Percentiles rank a stretch among this genome's conserved stretches.
phyloP scores from a whole-genome alignment of 2,888 invertebrate species.

The Gasteruption jaculator region DNA sequence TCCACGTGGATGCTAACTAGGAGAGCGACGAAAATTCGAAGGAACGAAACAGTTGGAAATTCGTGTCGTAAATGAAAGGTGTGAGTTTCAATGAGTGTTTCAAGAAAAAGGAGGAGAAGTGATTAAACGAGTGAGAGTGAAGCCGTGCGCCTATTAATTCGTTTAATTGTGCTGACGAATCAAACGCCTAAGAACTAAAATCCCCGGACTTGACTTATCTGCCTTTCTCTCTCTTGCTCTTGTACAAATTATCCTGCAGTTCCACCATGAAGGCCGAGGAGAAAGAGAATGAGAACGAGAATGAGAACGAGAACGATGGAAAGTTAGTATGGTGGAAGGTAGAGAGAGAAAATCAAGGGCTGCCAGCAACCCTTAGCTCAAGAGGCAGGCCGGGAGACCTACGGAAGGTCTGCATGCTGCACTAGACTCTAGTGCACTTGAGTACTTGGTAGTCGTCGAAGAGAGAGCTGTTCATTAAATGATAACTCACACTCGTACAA shows the following conservation, averaged over 20 bases:
- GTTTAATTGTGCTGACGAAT: slow-evolving; percentile 48
- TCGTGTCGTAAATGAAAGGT: no score
- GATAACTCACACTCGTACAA: slow-evolving; percentile 40
- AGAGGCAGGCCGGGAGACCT: slow-evolving; percentile 34
- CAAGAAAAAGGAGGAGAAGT: background rate
- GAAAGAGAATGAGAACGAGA: slow-evolving; percentile 11
- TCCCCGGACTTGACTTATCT: slow-evolving; percentile 16
- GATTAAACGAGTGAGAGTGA: slow-evolving; percentile 20
- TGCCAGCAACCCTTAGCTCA: slow-evolving; percentile 40
- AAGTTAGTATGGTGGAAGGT: slow-evolving; percentile 14
- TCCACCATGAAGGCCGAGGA: slow-evolving; percentile 28
- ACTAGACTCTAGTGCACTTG: slow-evolving; percentile 40
- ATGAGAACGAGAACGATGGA: slow-evolving; percentile 16
- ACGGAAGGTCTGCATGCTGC: slow-evolving; percentile 33
- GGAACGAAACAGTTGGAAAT: no score
- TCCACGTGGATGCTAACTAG: no score
- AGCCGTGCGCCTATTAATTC: slow-evolving; percentile 41
- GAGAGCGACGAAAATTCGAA: no score
- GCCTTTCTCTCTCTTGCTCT: slow-evolving; percentile 7
- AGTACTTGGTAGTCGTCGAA: slow-evolving; percentile 29
- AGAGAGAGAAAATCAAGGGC: slow-evolving; percentile 23
- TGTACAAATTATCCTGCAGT: slow-evolving; percentile 42
- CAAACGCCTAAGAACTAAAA: slow-evolving; percentile 37
- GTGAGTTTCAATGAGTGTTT: no score
- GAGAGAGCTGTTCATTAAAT: slow-evolving; percentile 43